Evolutionary conservation across 1,140 invertebrate species (phyloP).

Genomic region (Drosophila parvula): DNA sequence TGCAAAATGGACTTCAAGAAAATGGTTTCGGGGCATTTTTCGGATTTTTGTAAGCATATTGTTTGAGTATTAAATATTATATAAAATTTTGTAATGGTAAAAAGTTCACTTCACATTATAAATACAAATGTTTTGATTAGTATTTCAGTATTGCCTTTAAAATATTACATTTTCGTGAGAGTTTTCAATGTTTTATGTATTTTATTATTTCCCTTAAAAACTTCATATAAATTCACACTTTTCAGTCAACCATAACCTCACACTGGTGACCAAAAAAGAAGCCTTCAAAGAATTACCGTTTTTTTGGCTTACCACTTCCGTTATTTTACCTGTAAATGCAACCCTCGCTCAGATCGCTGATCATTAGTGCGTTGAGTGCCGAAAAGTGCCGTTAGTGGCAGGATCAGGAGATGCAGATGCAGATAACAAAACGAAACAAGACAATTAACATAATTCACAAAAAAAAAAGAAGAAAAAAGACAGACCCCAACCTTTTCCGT

Average conservation of each 20-base stretch:
- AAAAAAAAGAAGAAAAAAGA: constrained; percentile 33
- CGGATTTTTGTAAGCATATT: neutral
- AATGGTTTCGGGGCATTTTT: neutral
- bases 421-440: constrained; percentile 49
- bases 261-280: neutral
- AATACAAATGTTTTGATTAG: neutral
- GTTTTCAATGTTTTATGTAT: neutral
- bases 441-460: constrained; percentile 78
- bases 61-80: neutral
- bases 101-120: neutral
- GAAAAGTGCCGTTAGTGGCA: constrained; percentile 60
- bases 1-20: constrained; percentile 2
- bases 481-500: constrained; percentile 22
- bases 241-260: constrained; percentile 5
- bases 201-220: neutral
- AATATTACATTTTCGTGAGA: neutral
- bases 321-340: constrained; percentile 1
- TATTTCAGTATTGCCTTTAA: neutral
- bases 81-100: neutral
- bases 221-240: neutral
- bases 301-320: constrained; percentile 22
- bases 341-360: constrained; percentile 2
- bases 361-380: constrained; percentile 36
- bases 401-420: constrained; percentile 51
- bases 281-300: constrained; percentile 3